Percentiles rank a stretch among this genome's conserved stretches.
Evolutionary conservation across 2,888 invertebrate genomes (phyloP).

Genomic region (Crepidodera aurea): DNA sequence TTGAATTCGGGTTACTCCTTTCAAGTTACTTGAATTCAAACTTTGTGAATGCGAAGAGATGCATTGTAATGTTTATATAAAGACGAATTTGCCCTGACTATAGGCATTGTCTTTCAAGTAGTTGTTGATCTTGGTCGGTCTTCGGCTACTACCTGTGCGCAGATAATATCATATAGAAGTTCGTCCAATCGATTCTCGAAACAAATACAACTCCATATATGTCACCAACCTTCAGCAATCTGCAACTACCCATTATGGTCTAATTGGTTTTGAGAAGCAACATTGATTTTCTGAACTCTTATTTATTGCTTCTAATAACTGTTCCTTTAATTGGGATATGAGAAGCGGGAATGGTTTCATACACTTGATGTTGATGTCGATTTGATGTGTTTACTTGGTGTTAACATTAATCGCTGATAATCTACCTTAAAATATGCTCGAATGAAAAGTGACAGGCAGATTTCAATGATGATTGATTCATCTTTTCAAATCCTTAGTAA

Average conservation of each 20-base stretch:
- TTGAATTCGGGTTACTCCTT: no score
- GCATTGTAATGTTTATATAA: background rate
- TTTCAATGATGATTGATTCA: background rate
- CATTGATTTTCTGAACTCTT: conserved; percentile 61
- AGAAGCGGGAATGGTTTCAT: conserved; percentile 44
- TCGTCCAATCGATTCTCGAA: conserved; percentile 61
- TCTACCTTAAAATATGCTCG: background rate
- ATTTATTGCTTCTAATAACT: conserved; percentile 58
- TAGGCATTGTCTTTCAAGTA: conserved; percentile 25
- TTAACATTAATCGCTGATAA: conserved; percentile 27
- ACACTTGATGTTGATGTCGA: conserved; percentile 31
- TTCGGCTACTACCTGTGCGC: conserved; percentile 45
- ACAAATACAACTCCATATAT: conserved; percentile 62
- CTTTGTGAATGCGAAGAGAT: no score
- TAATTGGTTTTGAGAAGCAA: conserved; percentile 63
- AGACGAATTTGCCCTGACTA: conserved; percentile 9
- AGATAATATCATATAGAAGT: conserved; percentile 59
- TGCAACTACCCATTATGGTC: conserved; percentile 62
- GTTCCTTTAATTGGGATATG: conserved; percentile 51
- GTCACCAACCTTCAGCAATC: conserved; percentile 61
- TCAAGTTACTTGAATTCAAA: no score
- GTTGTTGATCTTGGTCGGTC: conserved; percentile 45
- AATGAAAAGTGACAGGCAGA: background rate
- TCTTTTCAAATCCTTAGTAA: background rate
- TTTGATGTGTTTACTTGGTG: conserved; percentile 22